Base-by-base conservation (phyloP, 2,113 vertebrate genomes). In the Lampris megalopsis region DNA sequence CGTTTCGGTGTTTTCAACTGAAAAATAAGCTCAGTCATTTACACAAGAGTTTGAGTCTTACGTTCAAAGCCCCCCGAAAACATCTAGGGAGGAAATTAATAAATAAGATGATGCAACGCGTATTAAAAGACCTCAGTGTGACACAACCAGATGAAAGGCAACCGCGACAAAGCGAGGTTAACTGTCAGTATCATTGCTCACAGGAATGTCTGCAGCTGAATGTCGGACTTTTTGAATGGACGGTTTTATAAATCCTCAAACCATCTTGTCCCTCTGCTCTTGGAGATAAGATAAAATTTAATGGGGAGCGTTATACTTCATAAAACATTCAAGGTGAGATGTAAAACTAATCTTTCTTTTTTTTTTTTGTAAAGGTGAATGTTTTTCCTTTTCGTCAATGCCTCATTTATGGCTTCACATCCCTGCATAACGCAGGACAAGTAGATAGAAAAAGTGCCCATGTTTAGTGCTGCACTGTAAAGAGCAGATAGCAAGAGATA, bases 381-480 rank as follows among this genome's bases (percentile, higher is more conserved):
- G 9, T 41, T 56, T 60, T 35, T 38, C 58, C 58, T 48, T 11
- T 41, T 65, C 49, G 9, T 13, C 10, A 2, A 63, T 24, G 6
- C 49, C 35, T 41, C 41, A 45, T 84, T 76, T 79, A 79, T 63
- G 62, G 71, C 60, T 69, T 71, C 10, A 69, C 43, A 71, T 72
- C 10, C 24, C 63, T 66, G 70, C 35, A 63, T 80, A 77, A 71
- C 80, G 48, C 73, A 64, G 79, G 54, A 49, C 71, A 68, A 79
- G 65, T 74, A 78, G 36, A 88, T 86, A 84, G 75, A 86, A 66
- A 72, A 75, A 53, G 68, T 45, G 24, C 72, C 54, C 77, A 6
- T 85, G 77, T 89, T 89, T 80, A 92, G 71, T 75, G 88, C 35
- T 9, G 42, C 48, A 77, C 68, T 73, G 75, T 94, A 93, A 93